Percentiles rank a stretch among this genome's conserved stretches.
Evolutionary conservation across 2,797 vertebrate genomes (phyloP).

Genomic region (Amblyopsis hoosieri): DNA sequence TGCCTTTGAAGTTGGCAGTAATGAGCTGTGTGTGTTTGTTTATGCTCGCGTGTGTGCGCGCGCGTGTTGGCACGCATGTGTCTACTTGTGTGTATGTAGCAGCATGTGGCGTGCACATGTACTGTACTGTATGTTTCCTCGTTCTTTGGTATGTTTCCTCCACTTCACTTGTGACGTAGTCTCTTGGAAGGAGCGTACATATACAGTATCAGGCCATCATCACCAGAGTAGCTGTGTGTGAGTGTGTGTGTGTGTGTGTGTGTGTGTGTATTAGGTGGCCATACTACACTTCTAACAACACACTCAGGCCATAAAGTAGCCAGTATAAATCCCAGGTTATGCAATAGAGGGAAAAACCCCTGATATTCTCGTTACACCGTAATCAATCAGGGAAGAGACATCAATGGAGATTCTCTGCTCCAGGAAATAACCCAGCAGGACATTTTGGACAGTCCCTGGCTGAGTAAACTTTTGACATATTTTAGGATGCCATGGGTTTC

Average conservation of each 20-base stretch:
- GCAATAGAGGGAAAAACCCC: slow-evolving; percentile 25
- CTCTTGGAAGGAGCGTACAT: too few relatives aligned
- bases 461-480: neutral
- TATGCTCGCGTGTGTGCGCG: slow-evolving; percentile 5
- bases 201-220: too few relatives aligned
- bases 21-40: slow-evolving; percentile 27
- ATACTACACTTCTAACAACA: neutral
- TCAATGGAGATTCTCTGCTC: slow-evolving; percentile 18
- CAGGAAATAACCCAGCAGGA: slow-evolving; percentile 19
- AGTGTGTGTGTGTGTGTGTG: neutral
- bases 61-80: slow-evolving; percentile 10
- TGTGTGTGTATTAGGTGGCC: neutral
- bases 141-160: too few relatives aligned
- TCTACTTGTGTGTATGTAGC: neutral
- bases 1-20: slow-evolving; percentile 58
- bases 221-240: neutral
- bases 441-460: slow-evolving; percentile 21
- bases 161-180: too few relatives aligned
- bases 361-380: slow-evolving; percentile 10
- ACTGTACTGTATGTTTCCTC: neutral
- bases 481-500: too few relatives aligned
- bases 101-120: neutral
- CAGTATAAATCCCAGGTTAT: slow-evolving; percentile 12
- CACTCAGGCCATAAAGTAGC: slow-evolving; percentile 8
- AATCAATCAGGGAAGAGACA: slow-evolving; percentile 21